Conservation (phyloP, 2,113 vertebrate genomes). For the Ia io region DNA sequence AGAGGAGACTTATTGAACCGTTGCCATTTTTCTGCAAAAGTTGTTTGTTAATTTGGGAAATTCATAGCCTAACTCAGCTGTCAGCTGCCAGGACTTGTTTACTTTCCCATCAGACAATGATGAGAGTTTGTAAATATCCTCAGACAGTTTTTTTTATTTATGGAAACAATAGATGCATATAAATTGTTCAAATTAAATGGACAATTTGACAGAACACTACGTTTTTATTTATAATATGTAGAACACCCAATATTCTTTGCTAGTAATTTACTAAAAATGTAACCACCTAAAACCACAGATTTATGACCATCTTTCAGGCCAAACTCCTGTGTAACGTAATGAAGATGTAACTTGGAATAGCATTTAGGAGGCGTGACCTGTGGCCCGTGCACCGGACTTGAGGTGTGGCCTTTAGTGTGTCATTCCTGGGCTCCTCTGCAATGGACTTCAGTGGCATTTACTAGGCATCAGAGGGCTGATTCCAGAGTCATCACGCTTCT, state of each 20-base stretch:
- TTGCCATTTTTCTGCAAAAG: neutral
- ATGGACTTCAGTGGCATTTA: neutral
- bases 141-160: neutral
- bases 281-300: neutral
- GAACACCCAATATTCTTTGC: neutral
- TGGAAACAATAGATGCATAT: neutral
- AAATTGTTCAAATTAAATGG: neutral
- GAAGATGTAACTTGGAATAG: neutral
- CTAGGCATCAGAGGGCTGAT: neutral
- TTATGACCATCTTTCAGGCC: neutral
- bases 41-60: neutral
- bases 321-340: neutral
- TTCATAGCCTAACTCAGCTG: neutral
- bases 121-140: neutral
- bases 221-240: neutral
- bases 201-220: neutral
- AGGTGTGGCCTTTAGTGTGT: neutral
- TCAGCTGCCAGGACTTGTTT: neutral
- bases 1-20: neutral
- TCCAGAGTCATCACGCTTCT: neutral
- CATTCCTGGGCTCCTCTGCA: neutral
- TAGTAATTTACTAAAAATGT: neutral
- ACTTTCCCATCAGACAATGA: neutral
- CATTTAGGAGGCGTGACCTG: neutral
- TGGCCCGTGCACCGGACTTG: neutral